Conservation (phyloP, 2,113 vertebrate genomes). For the Morone chrysops region DNA sequence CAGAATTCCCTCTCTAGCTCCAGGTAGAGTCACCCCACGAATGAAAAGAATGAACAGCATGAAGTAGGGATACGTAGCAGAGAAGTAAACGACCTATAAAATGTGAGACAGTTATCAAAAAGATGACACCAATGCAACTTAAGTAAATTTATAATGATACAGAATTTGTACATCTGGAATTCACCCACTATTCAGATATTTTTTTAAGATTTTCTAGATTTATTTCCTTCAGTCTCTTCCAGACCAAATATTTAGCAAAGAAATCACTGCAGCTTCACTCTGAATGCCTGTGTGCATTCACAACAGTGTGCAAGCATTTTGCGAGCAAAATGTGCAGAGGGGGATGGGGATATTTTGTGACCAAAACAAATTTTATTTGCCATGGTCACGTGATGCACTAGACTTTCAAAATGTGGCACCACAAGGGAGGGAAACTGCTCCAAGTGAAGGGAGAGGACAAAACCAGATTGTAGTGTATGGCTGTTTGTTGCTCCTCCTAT, state of each 20-base stretch:
- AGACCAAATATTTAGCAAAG: slow-evolving; percentile 1
- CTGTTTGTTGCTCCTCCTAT: slow-evolving; percentile 73
- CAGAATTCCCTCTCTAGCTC: slow-evolving; percentile 93
- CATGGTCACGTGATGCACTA: slow-evolving; percentile 62
- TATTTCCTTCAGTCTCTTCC: background rate
- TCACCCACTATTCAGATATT: background rate
- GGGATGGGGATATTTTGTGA: slow-evolving; percentile 39
- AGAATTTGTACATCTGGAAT: slow-evolving; percentile 4
- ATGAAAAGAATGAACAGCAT: slow-evolving; percentile 98
- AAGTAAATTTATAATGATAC: slow-evolving; percentile 7
- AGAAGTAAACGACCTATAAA: slow-evolving; percentile 98
- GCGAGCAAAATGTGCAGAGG: slow-evolving; percentile 29
- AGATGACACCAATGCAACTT: background rate
- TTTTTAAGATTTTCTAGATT: slow-evolving; percentile 8
- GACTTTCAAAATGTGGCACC: slow-evolving; percentile 67
- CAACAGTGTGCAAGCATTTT: slow-evolving; percentile 32
- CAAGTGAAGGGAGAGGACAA: slow-evolving; percentile 54
- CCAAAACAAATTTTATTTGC: slow-evolving; percentile 73
- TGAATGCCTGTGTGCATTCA: slow-evolving; percentile 25
- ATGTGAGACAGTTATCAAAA: slow-evolving; percentile 51
- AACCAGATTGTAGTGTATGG: slow-evolving; percentile 62
- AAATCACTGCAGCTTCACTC: slow-evolving; percentile 36
- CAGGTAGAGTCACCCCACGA: slow-evolving; percentile 96
- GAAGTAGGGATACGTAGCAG: slow-evolving; percentile 97
- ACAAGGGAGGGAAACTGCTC: slow-evolving; percentile 58